Evolutionary conservation across 2,113 vertebrate genomes (phyloP), one percentile per base, ranked within the genome.

Genomic region (Plecturocebus donacophilus): DNA sequence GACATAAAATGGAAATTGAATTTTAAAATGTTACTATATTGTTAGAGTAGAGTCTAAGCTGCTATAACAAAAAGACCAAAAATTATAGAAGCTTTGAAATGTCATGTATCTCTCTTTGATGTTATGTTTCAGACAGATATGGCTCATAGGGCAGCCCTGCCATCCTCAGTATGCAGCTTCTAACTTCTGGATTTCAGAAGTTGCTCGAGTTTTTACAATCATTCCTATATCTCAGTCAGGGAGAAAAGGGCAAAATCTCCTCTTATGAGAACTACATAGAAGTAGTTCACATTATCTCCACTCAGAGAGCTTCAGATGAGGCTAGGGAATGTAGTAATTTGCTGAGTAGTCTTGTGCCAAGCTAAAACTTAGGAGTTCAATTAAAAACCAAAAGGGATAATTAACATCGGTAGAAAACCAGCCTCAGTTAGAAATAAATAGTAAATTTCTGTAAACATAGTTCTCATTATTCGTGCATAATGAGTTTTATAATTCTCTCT

Each of bases 1-100:
- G 35, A 87, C 71, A 38, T 14, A 90, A 96, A 91, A 40, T 56
- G 2, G 38, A 94, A 94, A 25, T 14, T 84, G 30, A 68, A 54
- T 38, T 90, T 58, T 71, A 61, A 79, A 75, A 30, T 71, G 25
- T 32, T 58, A 56, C 12, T 84, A 45, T 80, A 64, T 1, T 91
- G 27, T n/a, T 77, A 58, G 7, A 56, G 1, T 88, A 77, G 32
- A 45, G 9, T 58, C 45, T 91, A 49, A 93, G 12, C 8, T 95
- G 47, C 8, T 82, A 32, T 14, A 91, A 75, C 30, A 96, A 70
- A 70, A 8, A 90, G 17, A 76, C 0, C 20, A 80, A n/a, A 84
- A 56, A 21, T 45, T 83, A 73, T 3, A 80, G 52, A 83, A 56
- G 47, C 12, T 92, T 52, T 76, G 42, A 54, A 66, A 27, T 56